Base-by-base conservation (phyloP, 2,113 vertebrate species). In the Athene noctua region DNA sequence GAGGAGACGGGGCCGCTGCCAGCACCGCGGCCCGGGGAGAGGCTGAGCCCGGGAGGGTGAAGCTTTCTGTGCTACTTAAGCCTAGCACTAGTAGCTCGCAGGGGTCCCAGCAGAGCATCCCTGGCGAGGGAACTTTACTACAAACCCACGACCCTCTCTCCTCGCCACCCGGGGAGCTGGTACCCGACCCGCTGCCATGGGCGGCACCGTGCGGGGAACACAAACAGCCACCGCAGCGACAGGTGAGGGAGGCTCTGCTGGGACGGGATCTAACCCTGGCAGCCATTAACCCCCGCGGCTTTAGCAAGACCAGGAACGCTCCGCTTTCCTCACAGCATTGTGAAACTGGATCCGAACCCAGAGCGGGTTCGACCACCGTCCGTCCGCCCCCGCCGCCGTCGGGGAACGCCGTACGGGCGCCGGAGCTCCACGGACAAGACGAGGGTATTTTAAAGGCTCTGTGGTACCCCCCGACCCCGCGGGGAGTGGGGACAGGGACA, bases 161-260 rank as follows among this genome's bases (percentile, higher is more conserved):
- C 14, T 6, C 1, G 70, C 65, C 73, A 44, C 30, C 62, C 15
- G 55, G 44, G 58, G 13, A 36, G n/a, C 67, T 9, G 47, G n/a
- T 4, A 15, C 42, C 6, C 0, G 3, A 66, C 9, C 70, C 2
- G 6, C 40, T 57, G 0, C 32, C 3, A 0, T 7, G 34, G 44
- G 44, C 44, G 4, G 44, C n/a, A 2, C 21, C 30, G 46, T 40
- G 61, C 21, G 42, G 19, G 58, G 40, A 86, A 87, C 80, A 72
- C 29, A 5, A 46, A 93, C 71, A 92, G 51, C 82, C 51, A 27
- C 5, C 2, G 57, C 68, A 72, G 47, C 5, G 25, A 70, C 1
- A 44, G 58, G 59, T 57, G 67, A 29, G 0, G 15, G 57, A 62
- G 47, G 42, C 61, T 38, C 25, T 17, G 40, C 59, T 25, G 16